Evolutionary conservation across 1,140 invertebrate species (phyloP).

Genomic region (Ips nitidus): DNA sequence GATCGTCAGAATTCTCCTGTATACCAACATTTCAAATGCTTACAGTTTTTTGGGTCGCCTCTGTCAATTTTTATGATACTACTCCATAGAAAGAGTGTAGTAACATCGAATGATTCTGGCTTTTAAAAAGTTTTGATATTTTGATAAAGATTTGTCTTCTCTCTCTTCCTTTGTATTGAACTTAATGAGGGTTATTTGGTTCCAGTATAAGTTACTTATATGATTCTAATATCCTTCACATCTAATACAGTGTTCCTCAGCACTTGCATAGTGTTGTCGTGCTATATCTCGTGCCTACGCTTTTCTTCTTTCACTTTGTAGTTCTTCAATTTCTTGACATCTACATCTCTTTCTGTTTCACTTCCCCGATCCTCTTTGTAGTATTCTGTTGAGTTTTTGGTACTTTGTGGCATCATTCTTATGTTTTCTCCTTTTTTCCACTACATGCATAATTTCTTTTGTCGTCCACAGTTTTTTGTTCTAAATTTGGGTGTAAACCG

Average conservation of each 20-base stretch:
- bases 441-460: constrained; percentile 9
- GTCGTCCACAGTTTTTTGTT: constrained; percentile 1
- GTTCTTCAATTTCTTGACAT: constrained; percentile 12
- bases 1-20: too few species aligned
- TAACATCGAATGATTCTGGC: too few species aligned
- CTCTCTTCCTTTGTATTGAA: too few species aligned
- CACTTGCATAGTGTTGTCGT: not conserved
- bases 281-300: not conserved
- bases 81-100: too few species aligned
- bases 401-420: constrained; percentile 2
- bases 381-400: constrained; percentile 8
- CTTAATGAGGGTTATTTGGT: too few species aligned
- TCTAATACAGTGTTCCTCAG: not conserved
- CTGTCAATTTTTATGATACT: too few species aligned
- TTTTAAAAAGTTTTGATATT: too few species aligned
- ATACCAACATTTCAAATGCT: too few species aligned
- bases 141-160: too few species aligned
- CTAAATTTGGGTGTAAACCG: too few species aligned
- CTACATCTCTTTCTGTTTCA: not conserved
- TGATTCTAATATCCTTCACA: not conserved
- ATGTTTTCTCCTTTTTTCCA: not conserved
- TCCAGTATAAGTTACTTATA: too few species aligned
- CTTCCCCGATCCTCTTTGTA: constrained; percentile 6
- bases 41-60: too few species aligned
- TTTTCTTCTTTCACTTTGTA: constrained; percentile 6